Evolutionary conservation across 2,797 vertebrate genomes (phyloP), one percentile per base, ranked within the genome.

Genomic region (Xiphorhynchus erythropygius): DNA sequence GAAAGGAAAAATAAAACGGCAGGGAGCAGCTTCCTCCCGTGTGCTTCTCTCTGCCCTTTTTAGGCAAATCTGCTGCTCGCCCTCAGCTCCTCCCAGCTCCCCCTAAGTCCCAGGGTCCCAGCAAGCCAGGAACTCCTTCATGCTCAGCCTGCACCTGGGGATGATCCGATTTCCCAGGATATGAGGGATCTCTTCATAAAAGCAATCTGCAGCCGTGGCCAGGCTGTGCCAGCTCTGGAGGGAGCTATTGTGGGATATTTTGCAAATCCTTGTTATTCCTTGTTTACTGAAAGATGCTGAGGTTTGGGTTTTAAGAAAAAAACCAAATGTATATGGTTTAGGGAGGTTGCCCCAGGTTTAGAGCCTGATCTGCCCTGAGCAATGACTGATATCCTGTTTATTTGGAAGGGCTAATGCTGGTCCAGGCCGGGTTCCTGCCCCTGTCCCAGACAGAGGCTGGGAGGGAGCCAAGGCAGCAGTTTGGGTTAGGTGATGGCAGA

Each of bases 1-100:
- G 87, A 84, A 88, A 87, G 92, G 87, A 63, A 95, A 96, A 95
- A 90, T 30, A 90, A 71, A 84, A 90, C 93, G 27, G 65, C 60
- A 41, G 89, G 64, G 83, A 95, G 35, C 67, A 57, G 90, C 65
- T 89, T 94, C 93, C 75, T 86, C 59, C 71, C 13, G 0, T 23
- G 76, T 8, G 5, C 81, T 90, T 78, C 63, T 69, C 46, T 82
- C 85, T 94, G 37, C 87, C 82, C 77, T 93, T 93, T 95, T 90
- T 62, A 96, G 94, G 89, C 89, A 96, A 90, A 87, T 74, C 80
- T 95, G 79, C 87, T 68, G 71, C 68, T 90, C 32, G 17, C 32
- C 37, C 76, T 47, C 39, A 13, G 79, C 50, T 52, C 37, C n/a
- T 65, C 69, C 77, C 47, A 91, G 73, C 56, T 82, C 74, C 41